phyloP scores from a whole-genome alignment of 2,113 vertebrate genomes.

The Polyodon spathula region DNA sequence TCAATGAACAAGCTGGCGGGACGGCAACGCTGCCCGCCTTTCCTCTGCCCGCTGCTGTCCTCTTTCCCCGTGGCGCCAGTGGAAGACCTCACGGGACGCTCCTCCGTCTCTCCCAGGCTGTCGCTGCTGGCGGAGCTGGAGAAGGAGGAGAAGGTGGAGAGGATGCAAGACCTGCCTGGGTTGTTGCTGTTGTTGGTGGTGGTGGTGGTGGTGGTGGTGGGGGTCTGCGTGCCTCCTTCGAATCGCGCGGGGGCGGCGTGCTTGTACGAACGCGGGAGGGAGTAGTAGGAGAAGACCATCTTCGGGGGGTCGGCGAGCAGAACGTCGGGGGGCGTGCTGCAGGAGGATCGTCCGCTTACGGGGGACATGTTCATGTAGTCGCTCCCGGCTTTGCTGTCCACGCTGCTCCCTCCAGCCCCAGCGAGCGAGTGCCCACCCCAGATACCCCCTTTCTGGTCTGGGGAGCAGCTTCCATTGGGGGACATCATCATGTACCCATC shows the following conservation, averaged over 20 bases:
- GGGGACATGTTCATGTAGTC: constrained; percentile 78
- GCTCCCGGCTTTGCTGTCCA: constrained; percentile 44
- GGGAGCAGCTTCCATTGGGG: constrained; percentile 59
- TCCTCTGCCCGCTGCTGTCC: neutral
- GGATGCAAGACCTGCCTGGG: constrained; percentile 29
- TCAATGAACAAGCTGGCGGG: constrained; percentile 59
- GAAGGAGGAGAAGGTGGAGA: constrained; percentile 58
- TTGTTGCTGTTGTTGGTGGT: constrained; percentile 35
- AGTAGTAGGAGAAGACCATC: constrained; percentile 61
- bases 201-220: constrained; percentile 39
- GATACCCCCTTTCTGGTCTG: constrained; percentile 49
- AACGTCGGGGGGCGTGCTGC: constrained; percentile 45
- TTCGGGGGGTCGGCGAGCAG: constrained; percentile 39
- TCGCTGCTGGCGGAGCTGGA: constrained; percentile 67
- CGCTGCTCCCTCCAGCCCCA: constrained; percentile 50
- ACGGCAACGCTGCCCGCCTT: constrained; percentile 34
- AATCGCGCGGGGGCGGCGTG: constrained; percentile 41
- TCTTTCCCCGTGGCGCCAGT: neutral
- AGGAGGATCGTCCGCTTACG: constrained; percentile 50
- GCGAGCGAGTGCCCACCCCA: constrained; percentile 14
- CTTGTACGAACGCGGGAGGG: constrained; percentile 59
- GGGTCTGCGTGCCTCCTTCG: constrained; percentile 36
- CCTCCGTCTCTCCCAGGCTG: constrained; percentile 61
- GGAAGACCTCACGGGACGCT: constrained; percentile 24
- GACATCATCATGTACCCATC: constrained; percentile 71